Conservation (phyloP, 1,140 invertebrate genomes). For the Achroia grisella region DNA sequence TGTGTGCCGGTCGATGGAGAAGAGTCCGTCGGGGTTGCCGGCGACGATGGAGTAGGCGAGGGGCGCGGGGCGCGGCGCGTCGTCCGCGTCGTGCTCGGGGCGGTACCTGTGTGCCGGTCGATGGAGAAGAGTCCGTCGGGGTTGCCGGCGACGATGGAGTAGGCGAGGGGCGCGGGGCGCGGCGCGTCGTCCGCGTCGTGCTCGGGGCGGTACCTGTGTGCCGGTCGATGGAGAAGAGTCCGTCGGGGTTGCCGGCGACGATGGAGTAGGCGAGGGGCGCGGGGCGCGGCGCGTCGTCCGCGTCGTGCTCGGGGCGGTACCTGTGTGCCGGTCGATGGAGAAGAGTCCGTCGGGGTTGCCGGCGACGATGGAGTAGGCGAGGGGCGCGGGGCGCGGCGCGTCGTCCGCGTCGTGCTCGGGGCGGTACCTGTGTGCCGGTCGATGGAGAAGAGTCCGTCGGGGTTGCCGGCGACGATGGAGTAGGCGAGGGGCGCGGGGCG, state of each 20-base stretch:
- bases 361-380: constrained; percentile 86
- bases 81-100: constrained; percentile 86
- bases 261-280: constrained; percentile 89
- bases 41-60: constrained; percentile 89
- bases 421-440: constrained; percentile 84
- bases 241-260: constrained; percentile 91
- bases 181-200: constrained; percentile 84
- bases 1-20: constrained; percentile 88
- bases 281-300: no score
- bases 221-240: constrained; percentile 91
- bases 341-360: constrained; percentile 95
- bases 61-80: constrained; percentile 78
- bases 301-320: constrained; percentile 59
- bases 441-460: constrained; percentile 92
- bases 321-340: constrained; percentile 87
- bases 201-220: constrained; percentile 83
- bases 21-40: constrained; percentile 93
- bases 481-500: constrained; percentile 82
- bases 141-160: constrained; percentile 91
- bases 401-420: no score
- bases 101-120: constrained; percentile 84
- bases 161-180: constrained; percentile 82
- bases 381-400: constrained; percentile 43
- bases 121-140: constrained; percentile 93
- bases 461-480: constrained; percentile 92